Conservation (phyloP, 2,113 vertebrate species). For the Varanus komodoensis region DNA sequence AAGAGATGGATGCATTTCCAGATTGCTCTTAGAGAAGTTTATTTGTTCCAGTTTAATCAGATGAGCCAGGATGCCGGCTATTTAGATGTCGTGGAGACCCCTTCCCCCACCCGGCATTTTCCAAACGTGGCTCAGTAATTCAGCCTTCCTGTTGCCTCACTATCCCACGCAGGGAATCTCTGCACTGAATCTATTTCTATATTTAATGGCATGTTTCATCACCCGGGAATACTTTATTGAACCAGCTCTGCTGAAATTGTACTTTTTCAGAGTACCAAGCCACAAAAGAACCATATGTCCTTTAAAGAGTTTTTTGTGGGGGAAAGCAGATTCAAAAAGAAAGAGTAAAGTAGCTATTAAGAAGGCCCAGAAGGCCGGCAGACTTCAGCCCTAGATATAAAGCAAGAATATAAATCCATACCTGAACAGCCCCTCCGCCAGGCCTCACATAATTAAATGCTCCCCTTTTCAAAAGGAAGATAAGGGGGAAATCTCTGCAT, state of each 20-base stretch:
- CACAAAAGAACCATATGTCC: constrained; percentile 40
- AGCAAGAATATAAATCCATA: neutral
- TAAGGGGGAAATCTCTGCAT: neutral
- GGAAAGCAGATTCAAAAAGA: neutral
- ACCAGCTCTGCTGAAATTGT: constrained; percentile 66
- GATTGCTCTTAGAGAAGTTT: constrained; percentile 65
- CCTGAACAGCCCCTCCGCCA: neutral
- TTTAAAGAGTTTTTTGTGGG: constrained; percentile 5
- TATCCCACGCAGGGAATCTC: constrained; percentile 69
- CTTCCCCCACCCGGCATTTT: constrained; percentile 46
- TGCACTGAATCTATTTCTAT: constrained; percentile 79
- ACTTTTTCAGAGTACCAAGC: constrained; percentile 51
- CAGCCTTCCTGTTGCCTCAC: constrained; percentile 67
- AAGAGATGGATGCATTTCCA: constrained; percentile 67
- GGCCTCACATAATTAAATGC: too few relatives aligned
- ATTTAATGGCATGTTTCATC: constrained; percentile 81
- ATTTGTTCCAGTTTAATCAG: constrained; percentile 77
- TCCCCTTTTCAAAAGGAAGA: neutral
- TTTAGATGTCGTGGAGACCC: constrained; percentile 76
- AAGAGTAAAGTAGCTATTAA: constrained; percentile 1
- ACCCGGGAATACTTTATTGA: constrained; percentile 63
- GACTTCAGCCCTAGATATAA: neutral
- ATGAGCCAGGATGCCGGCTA: constrained; percentile 64
- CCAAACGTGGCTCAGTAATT: constrained; percentile 64
- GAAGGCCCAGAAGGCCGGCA: neutral